Evolutionary conservation across 2,797 vertebrate species (phyloP).

Genomic region (Diglossa cyanea): DNA sequence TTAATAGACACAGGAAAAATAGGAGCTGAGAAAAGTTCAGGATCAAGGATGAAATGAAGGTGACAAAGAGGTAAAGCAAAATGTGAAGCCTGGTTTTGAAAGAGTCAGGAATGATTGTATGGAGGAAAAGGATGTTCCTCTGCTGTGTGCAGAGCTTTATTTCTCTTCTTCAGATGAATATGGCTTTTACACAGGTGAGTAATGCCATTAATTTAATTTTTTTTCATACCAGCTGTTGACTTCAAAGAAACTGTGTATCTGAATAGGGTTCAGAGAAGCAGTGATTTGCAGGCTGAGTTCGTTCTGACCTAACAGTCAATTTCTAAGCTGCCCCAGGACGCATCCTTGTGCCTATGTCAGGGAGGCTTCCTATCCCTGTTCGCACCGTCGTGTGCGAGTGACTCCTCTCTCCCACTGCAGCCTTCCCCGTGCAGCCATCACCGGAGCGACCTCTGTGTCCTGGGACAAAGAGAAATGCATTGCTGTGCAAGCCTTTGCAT

Average conservation of each 20-base stretch:
- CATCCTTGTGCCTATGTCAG: background rate
- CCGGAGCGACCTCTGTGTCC: background rate
- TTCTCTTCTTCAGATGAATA: background rate
- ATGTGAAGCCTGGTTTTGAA: background rate
- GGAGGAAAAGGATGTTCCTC: background rate
- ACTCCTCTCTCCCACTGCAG: background rate
- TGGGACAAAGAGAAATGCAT: background rate
- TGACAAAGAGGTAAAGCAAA: background rate
- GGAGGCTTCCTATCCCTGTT: background rate
- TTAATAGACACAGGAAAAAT: constrained; percentile 21
- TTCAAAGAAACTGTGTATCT: background rate
- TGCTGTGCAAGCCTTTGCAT: background rate
- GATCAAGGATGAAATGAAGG: constrained; percentile 12
- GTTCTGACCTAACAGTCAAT: background rate
- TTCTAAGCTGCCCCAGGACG: background rate
- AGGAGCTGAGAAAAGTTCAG: constrained; percentile 6
- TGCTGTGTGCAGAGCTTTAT: background rate
- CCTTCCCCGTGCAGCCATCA: background rate
- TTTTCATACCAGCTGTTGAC: background rate
- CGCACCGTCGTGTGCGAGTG: background rate
- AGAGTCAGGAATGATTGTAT: background rate
- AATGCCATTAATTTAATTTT: background rate
- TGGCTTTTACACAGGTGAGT: background rate
- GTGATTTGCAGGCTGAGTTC: background rate
- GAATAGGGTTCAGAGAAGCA: background rate